phyloP scores from a whole-genome alignment of 2,113 vertebrate genomes.

The Ptyas mucosa region DNA sequence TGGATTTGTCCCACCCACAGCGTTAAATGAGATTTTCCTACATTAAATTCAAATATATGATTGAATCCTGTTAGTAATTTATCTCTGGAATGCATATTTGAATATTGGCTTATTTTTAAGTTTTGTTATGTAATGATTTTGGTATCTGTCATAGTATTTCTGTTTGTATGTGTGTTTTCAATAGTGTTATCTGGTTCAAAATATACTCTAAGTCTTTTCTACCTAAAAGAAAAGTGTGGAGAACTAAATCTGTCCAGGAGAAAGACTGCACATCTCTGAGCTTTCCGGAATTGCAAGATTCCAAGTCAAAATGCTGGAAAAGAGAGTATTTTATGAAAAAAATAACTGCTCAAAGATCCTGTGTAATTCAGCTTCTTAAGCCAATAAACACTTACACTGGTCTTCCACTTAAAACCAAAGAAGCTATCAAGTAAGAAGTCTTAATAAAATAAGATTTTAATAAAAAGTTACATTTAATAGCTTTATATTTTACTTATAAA shows the following conservation, averaged over 20 bases:
- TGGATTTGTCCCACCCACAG: neutral
- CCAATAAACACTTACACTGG: constrained; percentile 73
- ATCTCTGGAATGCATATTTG: neutral
- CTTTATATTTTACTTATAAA: neutral
- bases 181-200: constrained; percentile 79
- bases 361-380: constrained; percentile 66
- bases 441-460: neutral
- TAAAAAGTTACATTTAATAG: constrained; percentile 15
- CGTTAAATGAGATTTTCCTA: neutral
- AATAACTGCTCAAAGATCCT: constrained; percentile 54
- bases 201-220: constrained; percentile 66
- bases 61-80: neutral
- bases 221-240: constrained; percentile 55
- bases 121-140: neutral
- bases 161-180: neutral
- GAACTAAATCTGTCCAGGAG: constrained; percentile 38
- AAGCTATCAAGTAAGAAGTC: constrained; percentile 65
- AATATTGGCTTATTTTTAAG: neutral
- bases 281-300: constrained; percentile 48
- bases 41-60: neutral
- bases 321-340: constrained; percentile 72
- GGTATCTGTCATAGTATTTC: neutral
- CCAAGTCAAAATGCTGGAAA: constrained; percentile 80
- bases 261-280: constrained; percentile 36
- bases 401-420: constrained; percentile 73